Evolutionary conservation across 2,888 invertebrate species (phyloP), one percentile per base, ranked within the genome.

Genomic region (Malthinus seriepunctatus): DNA sequence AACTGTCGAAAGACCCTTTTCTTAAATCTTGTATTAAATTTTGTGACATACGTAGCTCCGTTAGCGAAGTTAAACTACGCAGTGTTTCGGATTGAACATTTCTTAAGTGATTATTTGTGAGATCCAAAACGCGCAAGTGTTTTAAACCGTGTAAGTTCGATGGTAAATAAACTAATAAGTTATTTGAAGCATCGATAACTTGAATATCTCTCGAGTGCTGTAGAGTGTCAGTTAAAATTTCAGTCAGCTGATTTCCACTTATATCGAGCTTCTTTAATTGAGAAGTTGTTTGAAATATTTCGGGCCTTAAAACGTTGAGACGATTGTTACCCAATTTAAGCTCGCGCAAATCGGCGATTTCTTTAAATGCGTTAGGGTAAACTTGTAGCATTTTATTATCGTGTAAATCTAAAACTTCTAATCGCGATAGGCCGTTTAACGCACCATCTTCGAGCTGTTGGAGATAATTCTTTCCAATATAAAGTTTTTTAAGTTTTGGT

Each of bases 271-370:
- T 82, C 57, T 86, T 86, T 49, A 92, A 75, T 35, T 83, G 83
- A 8, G 79, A 76, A 63, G 88, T 88, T 47, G 88, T 87, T 63
- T 85, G 83, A 54, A 93, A 86, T 9, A 88, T 76, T 68, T 88
- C 85, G 10, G 88, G 85, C 59, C 87, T 85, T 38, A 93, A 82
- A 46, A 83, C 79, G 66, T 89, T 88, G 58, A 94, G 79, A 50
- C 88, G 85, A 72, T 94, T 94, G 47, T 90, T 89, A 47, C 88
- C 86, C 50, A 93, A 76, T 72, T 89, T 90, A 0, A 94, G 79
- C 72, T 88, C 87, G 67, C 86, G 84, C 3, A 94, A 73, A 57
- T 86, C 81, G 7, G 81, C 77, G 31, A 90, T 79, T 23, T 86
- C 84, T 51, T 82, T 81, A 14, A 93, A 84, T 48, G 87, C 82